These are phyloP conservation scores for Drosophila oshimai DNA, from an alignment of 1,140 invertebrate species.

Conservation along the genomic window DNA sequence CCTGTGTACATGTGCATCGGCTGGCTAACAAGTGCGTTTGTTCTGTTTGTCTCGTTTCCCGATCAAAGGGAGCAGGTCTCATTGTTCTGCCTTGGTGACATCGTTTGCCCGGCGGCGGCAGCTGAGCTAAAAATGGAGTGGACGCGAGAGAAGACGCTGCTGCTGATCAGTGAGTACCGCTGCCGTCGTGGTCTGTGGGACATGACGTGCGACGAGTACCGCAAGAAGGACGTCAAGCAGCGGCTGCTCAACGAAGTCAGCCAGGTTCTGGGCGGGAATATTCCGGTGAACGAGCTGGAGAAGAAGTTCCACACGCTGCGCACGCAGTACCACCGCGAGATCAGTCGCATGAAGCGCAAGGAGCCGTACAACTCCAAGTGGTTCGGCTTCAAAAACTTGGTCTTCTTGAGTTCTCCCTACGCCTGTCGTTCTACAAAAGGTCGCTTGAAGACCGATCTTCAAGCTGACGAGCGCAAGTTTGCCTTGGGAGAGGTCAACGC, in stretches of 20 bases:
- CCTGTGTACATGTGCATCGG: not conserved
- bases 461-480: slow-evolving; percentile 66
- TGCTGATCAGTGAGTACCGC: slow-evolving; percentile 73
- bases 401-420: slow-evolving; percentile 75
- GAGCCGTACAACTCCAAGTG: slow-evolving; percentile 82
- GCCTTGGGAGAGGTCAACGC: slow-evolving; percentile 53
- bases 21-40: slow-evolving; percentile 11
- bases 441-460: slow-evolving; percentile 63
- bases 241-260: slow-evolving; percentile 70
- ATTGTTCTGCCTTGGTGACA: slow-evolving; percentile 44
- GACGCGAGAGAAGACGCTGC: slow-evolving; percentile 78
- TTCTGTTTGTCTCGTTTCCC: slow-evolving; percentile 7
- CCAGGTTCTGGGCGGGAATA: slow-evolving; percentile 62
- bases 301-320: slow-evolving; percentile 81
- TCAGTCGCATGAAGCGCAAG: slow-evolving; percentile 81
- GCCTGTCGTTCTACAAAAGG: slow-evolving; percentile 73
- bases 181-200: slow-evolving; percentile 78
- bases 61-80: slow-evolving; percentile 38
- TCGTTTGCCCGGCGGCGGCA: slow-evolving; percentile 38
- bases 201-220: slow-evolving; percentile 82
- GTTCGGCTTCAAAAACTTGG: slow-evolving; percentile 80
- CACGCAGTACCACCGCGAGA: slow-evolving; percentile 79
- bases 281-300: slow-evolving; percentile 72
- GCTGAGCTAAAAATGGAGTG: slow-evolving; percentile 81
- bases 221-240: slow-evolving; percentile 80